Evolutionary conservation across 2,797 vertebrate species (phyloP), one percentile per base, ranked within the genome.

Genomic region (Menidia menidia): DNA sequence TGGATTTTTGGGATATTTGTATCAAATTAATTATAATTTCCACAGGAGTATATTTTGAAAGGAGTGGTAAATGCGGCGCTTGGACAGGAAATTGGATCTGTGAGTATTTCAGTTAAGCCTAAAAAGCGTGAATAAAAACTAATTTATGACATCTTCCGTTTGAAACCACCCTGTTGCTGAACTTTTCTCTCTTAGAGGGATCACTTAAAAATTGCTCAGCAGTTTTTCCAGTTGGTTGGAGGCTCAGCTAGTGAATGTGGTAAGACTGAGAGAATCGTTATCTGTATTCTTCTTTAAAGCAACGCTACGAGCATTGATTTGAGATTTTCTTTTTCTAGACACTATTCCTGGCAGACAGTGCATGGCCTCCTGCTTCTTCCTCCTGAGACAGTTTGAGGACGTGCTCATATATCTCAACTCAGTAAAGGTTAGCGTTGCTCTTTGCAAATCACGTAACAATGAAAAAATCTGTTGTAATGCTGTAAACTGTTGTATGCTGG

Each of bases 271-370:
- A 10, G 18, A 78, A 64, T 61, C 61, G 10, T 74, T n/a, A 64
- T 56, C 48, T 31, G 16, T 68, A 4, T 30, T 55, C 62, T 50
- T 45, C 18, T 73, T 70, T 42, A 41, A 64, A 65, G 59, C 53
- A 16, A 43, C 47, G 8, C 3, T n/a, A 39, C 32, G 5, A 56
- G 43, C 2, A 39, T 64, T 70, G 25, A 60, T 32, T 35, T n/a
- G 66, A 51, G 68, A 16, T 10, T 47, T 66, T 75, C 56, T 62
- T 4, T 56, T 93, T 89, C 82, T 88, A 99, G 98, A 99, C 88
- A 99, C 98, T n/a, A 96, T 99, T 85, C 97, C 98, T n/a, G 98
- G 98, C 53, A 94, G 98, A 78, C 97, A 98, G 83, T 99, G 98
- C 85, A 99, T 99, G 98, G 97, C 98, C 57, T 97, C 98, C 58